A percentile compares a stretch with the other conserved stretches of the same genome.
Conservation (phyloP, 1,140 invertebrate genomes). For the Nasonia vitripennis region DNA sequence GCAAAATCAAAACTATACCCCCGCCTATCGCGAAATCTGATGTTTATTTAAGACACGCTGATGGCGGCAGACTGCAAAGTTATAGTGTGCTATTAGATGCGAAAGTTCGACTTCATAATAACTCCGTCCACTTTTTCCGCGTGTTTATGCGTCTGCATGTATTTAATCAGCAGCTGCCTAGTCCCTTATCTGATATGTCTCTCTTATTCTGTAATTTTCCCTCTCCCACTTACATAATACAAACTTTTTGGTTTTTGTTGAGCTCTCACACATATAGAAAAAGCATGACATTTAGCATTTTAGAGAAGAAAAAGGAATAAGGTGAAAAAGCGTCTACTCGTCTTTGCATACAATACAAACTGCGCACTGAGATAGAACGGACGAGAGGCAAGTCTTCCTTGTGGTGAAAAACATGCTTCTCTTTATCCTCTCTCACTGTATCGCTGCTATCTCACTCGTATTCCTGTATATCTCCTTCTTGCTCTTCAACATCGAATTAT, state of each 20-base stretch:
- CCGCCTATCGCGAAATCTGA: no score
- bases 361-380: background rate
- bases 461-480: background rate
- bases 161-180: conserved; percentile 8
- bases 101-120: no score
- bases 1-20: no score
- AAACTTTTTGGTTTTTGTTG: no score
- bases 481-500: background rate
- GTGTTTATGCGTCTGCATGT: background rate
- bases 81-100: no score
- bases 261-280: no score
- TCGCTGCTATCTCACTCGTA: background rate
- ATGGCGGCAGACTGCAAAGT: no score
- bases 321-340: background rate
- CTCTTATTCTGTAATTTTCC: no score
- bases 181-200: conserved; percentile 3
- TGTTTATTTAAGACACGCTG: no score
- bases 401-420: background rate
- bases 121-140: no score
- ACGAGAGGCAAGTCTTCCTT: conserved; percentile 36
- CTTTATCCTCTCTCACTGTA: conserved; percentile 29
- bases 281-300: background rate
- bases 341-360: background rate
- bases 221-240: no score
- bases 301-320: background rate